These are phyloP conservation scores for Andrena camellia DNA, from an alignment of 2,888 invertebrate genomes.

Conservation along the genomic window DNA sequence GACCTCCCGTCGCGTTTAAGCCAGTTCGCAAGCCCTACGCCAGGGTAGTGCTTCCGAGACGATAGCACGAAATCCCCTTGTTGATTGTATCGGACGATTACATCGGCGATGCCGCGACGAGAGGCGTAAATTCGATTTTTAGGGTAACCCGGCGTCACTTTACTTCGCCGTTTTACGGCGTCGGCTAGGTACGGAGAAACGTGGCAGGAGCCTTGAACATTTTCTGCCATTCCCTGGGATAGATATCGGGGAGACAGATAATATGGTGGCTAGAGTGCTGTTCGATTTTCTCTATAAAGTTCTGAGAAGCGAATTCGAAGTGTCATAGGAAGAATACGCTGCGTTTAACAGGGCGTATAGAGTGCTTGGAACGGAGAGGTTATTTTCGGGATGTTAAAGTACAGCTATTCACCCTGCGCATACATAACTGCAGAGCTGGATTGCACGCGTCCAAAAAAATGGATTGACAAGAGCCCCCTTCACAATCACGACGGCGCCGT, in stretches of 20 bases:
- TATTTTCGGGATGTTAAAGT: background rate
- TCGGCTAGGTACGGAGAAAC: background rate
- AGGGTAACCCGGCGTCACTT: conserved; percentile 2
- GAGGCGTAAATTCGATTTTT: conserved; percentile 23
- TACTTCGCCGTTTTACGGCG: conserved; percentile 2
- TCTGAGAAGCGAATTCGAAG: background rate
- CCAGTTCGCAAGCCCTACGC: conserved; percentile 50
- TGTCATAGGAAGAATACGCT: background rate
- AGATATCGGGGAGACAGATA: background rate
- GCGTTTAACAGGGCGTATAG: background rate
- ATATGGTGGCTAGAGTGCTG: background rate
- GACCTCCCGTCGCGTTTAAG: conserved; percentile 59
- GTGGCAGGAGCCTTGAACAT: background rate
- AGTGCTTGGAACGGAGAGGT: background rate
- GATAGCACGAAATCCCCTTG: conserved; percentile 32
- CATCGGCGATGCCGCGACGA: conserved; percentile 22
- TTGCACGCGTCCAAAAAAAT: background rate
- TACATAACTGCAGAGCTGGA: background rate
- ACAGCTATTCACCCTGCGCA: background rate
- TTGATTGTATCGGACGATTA: conserved; percentile 53
- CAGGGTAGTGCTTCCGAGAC: conserved; percentile 38
- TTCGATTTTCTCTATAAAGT: background rate
- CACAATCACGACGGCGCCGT: conserved; percentile 11
- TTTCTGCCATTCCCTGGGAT: background rate
- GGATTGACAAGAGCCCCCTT: background rate